Evolutionary conservation across 2,113 vertebrate species (phyloP), one percentile per base, ranked within the genome.

Genomic region (Osmerus mordax): DNA sequence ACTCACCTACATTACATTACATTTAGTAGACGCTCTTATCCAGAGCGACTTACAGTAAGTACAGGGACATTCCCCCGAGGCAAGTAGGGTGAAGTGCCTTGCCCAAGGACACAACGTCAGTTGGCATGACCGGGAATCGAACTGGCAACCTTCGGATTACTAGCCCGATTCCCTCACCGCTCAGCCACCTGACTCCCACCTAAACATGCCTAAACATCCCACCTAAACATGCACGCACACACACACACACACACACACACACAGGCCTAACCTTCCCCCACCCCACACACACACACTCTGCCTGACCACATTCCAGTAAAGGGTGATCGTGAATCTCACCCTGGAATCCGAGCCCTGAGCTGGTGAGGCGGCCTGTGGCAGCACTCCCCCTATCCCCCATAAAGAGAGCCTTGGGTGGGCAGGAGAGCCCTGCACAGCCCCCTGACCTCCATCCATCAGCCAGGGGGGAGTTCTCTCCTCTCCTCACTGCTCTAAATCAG

Each of bases 381-480:
- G 84, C 79, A 84, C 87, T 91, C 88, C 87, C 86, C 79, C 76
- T 74, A 83, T 79, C 80, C 83, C 87, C 84, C 82, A 86, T 89
- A 91, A 91, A 90, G 82, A 80, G 72, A 82, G 78, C 73, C 78
- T 74, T 90, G 88, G 90, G 88, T 90, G 89, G 91, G 83, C 86
- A 89, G 87, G 76, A 82, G 72, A 83, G 79, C 65, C 69, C 72
- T 61, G 70, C 78, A 71, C 83, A 54, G 61, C 77, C 81, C 65
- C 60, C 81, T 87, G 85, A 87, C 85, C 84, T 86, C 88, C 82
- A 92, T 93, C 89, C 83, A 90, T 92, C 89, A 90, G 76, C 76
- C 74, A 65, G 81, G 75, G 77, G 88, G 84, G 87, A 88, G 86
- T 74, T 73, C 79, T 83, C 18, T 59, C 69, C 73, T 84, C 71